Percentiles rank a stretch among this genome's conserved stretches.
These are phyloP conservation scores for Drosophila kurseongensis DNA, from an alignment of 1,140 invertebrate genomes.

Conservation along the genomic window DNA sequence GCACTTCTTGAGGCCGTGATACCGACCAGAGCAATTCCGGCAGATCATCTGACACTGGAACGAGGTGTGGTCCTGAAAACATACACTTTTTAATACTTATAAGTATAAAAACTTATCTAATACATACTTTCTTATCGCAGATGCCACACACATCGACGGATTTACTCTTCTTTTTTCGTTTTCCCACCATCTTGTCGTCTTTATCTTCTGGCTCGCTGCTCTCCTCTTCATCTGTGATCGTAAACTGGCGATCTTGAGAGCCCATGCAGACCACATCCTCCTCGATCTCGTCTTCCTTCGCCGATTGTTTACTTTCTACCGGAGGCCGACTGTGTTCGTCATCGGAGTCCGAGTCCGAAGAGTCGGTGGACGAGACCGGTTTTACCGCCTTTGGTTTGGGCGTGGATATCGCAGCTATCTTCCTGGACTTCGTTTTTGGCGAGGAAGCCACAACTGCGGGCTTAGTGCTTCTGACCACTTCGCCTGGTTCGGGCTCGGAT, in stretches of 20 bases:
- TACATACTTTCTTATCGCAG: slow-evolving; percentile 65
- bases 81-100: not conserved
- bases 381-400: slow-evolving; percentile 11
- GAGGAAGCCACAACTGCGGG: not conserved
- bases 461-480: slow-evolving; percentile 35
- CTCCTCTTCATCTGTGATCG: slow-evolving; percentile 60
- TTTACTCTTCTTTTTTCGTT: slow-evolving; percentile 39
- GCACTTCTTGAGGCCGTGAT: slow-evolving; percentile 69
- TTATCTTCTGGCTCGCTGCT: slow-evolving; percentile 27
- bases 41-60: slow-evolving; percentile 81
- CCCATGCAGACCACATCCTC: slow-evolving; percentile 77
- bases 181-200: slow-evolving; percentile 14
- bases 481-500: slow-evolving; percentile 47
- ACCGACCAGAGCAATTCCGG: slow-evolving; percentile 66
- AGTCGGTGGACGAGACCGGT: slow-evolving; percentile 39
- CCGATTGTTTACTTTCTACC: slow-evolving; percentile 30
- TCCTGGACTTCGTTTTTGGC: slow-evolving; percentile 4
- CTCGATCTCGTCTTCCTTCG: slow-evolving; percentile 40
- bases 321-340: slow-evolving; percentile 13
- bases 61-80: slow-evolving; percentile 66
- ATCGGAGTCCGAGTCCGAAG: slow-evolving; percentile 35
- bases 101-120: too few species aligned
- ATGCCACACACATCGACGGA: slow-evolving; percentile 30
- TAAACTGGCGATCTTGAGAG: slow-evolving; percentile 48
- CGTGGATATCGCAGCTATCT: not conserved